Conservation (phyloP, 2,797 vertebrate genomes). For the Coendou prehensilis region DNA sequence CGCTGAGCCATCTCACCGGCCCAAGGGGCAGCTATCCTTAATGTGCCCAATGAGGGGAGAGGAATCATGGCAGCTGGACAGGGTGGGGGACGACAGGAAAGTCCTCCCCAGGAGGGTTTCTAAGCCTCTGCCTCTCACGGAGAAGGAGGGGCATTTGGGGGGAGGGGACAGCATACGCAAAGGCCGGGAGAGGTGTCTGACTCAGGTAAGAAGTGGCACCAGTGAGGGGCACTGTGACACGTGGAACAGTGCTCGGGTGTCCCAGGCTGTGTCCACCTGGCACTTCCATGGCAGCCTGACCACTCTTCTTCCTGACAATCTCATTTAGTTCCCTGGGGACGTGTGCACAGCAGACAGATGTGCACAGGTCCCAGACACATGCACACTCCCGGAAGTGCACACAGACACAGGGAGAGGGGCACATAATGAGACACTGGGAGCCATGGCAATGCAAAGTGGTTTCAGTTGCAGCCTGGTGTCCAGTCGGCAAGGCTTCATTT, state of each 20-base stretch:
- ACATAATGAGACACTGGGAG: not conserved
- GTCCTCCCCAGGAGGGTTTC: not conserved
- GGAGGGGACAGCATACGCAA: not conserved
- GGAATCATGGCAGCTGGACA: not conserved
- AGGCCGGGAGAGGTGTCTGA: not conserved
- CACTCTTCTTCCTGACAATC: not conserved
- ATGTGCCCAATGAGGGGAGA: not conserved
- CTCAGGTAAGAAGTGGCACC: not conserved
- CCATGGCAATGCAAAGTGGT: not conserved
- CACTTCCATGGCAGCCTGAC: not conserved
- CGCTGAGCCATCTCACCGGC: no score
- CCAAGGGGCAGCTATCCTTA: not conserved
- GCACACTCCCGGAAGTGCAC: not conserved
- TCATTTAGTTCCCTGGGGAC: not conserved
- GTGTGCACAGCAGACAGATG: not conserved
- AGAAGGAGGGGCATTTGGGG: not conserved
- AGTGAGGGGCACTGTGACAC: not conserved
- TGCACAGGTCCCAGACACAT: not conserved
- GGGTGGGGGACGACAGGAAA: accelerated
- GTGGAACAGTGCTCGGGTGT: not conserved
- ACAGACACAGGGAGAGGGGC: not conserved
- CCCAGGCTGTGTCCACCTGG: not conserved
- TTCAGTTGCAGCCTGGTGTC: slow-evolving; percentile 79
- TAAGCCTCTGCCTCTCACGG: not conserved
- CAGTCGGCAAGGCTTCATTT: slow-evolving; percentile 86